Evolutionary conservation across 1,140 invertebrate genomes (phyloP).

Genomic region (Homarus americanus): DNA sequence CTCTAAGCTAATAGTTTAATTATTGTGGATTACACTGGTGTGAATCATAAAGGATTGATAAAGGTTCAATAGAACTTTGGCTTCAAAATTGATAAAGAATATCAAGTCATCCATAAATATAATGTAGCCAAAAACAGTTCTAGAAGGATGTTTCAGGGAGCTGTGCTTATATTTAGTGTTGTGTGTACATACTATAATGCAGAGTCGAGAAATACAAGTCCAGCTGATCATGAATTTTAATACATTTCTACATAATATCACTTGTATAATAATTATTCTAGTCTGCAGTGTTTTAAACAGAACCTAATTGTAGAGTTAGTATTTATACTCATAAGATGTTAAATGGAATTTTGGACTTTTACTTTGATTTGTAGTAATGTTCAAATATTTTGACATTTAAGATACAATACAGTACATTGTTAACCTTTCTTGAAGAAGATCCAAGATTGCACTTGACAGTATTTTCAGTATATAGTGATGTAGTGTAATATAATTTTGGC

Average conservation of each 20-base stretch:
- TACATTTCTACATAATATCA: not conserved
- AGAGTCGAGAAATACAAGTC: not conserved
- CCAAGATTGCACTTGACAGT: not conserved
- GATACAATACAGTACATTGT: too few relatives aligned
- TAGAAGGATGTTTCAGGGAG: not conserved
- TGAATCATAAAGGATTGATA: not conserved
- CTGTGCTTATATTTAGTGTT: not conserved
- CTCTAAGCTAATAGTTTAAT: not conserved
- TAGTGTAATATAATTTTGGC: not conserved
- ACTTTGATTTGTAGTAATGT: not conserved
- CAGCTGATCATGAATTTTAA: not conserved
- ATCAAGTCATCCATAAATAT: not conserved
- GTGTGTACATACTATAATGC: not conserved
- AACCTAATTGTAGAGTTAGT: not conserved
- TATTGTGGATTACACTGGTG: not conserved
- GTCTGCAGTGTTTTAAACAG: not conserved
- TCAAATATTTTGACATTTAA: not conserved
- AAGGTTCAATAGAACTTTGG: not conserved
- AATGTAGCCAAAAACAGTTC: not conserved
- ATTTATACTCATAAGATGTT: not conserved
- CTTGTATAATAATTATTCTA: too few relatives aligned
- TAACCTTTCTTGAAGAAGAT: not conserved
- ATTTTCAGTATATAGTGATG: not conserved
- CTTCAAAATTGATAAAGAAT: not conserved
- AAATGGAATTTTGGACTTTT: not conserved